These are phyloP conservation scores for Drosophila mauritiana DNA, from an alignment of 1,140 invertebrate genomes.

Conservation along the genomic window DNA sequence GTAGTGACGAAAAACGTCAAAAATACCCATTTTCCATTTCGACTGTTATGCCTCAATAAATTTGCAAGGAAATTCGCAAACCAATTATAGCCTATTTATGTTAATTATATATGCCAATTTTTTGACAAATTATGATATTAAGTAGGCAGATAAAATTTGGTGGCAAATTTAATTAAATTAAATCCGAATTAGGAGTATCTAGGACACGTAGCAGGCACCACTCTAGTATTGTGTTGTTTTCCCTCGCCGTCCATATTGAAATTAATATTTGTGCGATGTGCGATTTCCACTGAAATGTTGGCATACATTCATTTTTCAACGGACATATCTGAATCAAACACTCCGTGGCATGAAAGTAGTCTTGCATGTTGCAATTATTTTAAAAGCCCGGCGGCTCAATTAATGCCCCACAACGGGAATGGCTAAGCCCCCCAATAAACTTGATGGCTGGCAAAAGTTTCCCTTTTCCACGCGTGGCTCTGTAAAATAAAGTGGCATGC, in stretches of 20 bases:
- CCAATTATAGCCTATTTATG: too few species aligned
- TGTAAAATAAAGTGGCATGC: slow-evolving; percentile 54
- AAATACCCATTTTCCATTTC: too few species aligned
- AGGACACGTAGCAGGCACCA: neutral
- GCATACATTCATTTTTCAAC: slow-evolving; percentile 20
- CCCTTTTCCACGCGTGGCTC: slow-evolving; percentile 7
- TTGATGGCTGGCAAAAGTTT: slow-evolving; percentile 45
- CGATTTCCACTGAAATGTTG: slow-evolving; percentile 35
- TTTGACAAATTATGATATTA: too few species aligned
- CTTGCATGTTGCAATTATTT: slow-evolving; percentile 63
- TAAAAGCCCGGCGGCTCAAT: slow-evolving; percentile 67
- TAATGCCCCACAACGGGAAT: slow-evolving; percentile 48
- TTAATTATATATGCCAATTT: too few species aligned
- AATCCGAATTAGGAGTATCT: neutral
- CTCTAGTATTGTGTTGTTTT: neutral
- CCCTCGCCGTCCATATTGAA: neutral
- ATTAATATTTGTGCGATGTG: slow-evolving; percentile 14
- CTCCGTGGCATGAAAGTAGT: slow-evolving; percentile 11
- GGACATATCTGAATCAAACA: slow-evolving; percentile 30
- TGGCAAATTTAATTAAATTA: too few species aligned
- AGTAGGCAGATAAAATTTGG: too few species aligned
- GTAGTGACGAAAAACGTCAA: too few species aligned
- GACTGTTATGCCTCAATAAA: too few species aligned
- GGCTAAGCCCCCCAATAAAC: slow-evolving; percentile 49
- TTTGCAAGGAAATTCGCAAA: too few species aligned